These are phyloP conservation scores for Phenganax stokvisi DNA, from an alignment of 92 coral and sea anemone species.

Conservation along the genomic window DNA sequence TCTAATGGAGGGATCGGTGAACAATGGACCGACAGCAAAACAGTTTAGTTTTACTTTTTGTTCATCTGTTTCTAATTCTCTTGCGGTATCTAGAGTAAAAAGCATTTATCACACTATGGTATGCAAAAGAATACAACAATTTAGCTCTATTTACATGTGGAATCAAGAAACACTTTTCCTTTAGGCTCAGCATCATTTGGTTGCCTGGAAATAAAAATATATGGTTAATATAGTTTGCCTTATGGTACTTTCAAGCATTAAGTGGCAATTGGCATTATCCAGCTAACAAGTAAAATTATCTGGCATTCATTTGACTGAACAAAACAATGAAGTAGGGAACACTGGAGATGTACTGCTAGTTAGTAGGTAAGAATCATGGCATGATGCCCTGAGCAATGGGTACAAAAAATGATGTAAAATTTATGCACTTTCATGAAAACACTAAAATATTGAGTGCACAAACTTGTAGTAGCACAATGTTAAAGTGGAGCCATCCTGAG, in stretches of 20 bases:
- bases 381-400: too few species aligned
- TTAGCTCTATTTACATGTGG: slow-evolving; percentile 62
- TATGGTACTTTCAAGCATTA: too few species aligned
- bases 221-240: background rate
- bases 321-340: too few species aligned
- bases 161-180: slow-evolving; percentile 71
- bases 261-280: too few species aligned
- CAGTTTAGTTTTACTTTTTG: slow-evolving; percentile 80
- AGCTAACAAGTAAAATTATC: too few species aligned
- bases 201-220: slow-evolving; percentile 50
- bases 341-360: too few species aligned
- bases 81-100: slow-evolving; percentile 62
- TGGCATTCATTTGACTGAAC: too few species aligned
- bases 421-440: background rate
- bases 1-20: slow-evolving; percentile 68
- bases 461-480: slow-evolving; percentile 87
- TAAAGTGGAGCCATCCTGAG: slow-evolving; percentile 49
- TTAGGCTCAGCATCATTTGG: slow-evolving; percentile 73
- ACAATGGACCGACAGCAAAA: slow-evolving; percentile 92
- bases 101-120: background rate
- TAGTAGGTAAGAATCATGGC: too few species aligned
- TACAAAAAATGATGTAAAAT: too few species aligned
- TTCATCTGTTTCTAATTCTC: slow-evolving; percentile 83
- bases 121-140: background rate
- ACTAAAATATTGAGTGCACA: too few species aligned